Evolutionary conservation across 35 echinoderm and acorn worm genomes (phyloP).

Genomic region (Nesometra sesokonis): DNA sequence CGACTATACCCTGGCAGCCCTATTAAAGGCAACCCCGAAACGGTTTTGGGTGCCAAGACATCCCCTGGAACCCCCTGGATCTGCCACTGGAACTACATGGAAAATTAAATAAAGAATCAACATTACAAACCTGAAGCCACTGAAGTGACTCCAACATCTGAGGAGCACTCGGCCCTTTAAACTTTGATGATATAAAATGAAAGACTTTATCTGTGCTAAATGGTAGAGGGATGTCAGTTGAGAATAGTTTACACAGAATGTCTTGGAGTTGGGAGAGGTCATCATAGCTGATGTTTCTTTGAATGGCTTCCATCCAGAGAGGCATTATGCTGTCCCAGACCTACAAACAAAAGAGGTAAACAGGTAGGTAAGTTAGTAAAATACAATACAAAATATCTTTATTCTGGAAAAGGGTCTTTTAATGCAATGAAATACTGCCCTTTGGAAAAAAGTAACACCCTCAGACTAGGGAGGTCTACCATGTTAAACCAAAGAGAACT

Average conservation of each 20-base stretch:
- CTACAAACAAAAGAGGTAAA: conserved; percentile 25
- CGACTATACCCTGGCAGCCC: too few relatives aligned
- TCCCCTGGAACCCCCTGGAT: too few relatives aligned
- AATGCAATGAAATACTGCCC: too few relatives aligned
- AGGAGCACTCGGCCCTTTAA: conserved; percentile 63
- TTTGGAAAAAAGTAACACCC: too few relatives aligned
- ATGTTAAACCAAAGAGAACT: too few relatives aligned
- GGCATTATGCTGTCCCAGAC: conserved; percentile 99
- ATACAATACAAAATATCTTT: too few relatives aligned
- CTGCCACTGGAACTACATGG: too few relatives aligned
- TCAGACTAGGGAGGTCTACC: too few relatives aligned
- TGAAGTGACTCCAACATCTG: conserved; percentile 67
- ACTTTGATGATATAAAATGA: conserved; percentile 77
- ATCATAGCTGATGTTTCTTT: conserved; percentile 66
- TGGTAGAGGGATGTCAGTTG: conserved; percentile 88
- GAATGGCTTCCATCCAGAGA: conserved; percentile 94
- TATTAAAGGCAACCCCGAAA: too few relatives aligned
- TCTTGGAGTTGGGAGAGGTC: conserved; percentile 82
- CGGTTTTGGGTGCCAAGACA: too few relatives aligned
- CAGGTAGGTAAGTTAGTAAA: too few relatives aligned
- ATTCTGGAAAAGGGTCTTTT: too few relatives aligned
- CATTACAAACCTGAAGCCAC: conserved; percentile 71
- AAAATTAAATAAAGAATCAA: background rate
- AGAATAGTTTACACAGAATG: conserved; percentile 67
- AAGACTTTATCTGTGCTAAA: conserved; percentile 91